These are phyloP conservation scores for Stictonetta naevosa DNA, from an alignment of 2,113 vertebrate species.

Conservation along the genomic window DNA sequence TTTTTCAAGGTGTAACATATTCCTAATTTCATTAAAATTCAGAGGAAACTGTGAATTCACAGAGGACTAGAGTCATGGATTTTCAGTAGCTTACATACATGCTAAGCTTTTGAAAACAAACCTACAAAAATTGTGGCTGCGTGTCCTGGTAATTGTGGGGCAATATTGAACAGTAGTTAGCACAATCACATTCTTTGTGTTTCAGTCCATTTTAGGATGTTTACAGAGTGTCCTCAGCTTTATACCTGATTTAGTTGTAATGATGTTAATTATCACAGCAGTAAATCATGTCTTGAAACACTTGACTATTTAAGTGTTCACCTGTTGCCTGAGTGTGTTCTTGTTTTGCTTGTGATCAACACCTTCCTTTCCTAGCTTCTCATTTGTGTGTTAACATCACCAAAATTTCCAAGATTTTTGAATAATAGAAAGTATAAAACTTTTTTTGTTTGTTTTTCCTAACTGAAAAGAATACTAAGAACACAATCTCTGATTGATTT, in stretches of 20 bases:
- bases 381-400: background rate
- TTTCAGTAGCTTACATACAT: background rate
- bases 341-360: background rate
- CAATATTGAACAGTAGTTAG: background rate
- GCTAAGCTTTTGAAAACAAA: background rate
- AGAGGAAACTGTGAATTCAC: background rate
- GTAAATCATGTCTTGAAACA: background rate
- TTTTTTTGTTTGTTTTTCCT: background rate
- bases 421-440: background rate
- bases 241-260: background rate
- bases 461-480: background rate
- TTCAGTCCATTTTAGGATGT: background rate
- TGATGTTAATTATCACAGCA: background rate
- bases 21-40: background rate
- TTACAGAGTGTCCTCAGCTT: background rate
- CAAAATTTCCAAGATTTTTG: background rate
- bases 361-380: background rate
- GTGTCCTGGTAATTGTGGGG: background rate
- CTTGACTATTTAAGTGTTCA: background rate
- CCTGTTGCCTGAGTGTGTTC: background rate
- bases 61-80: background rate
- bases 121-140: background rate
- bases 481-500: slow-evolving; percentile 12
- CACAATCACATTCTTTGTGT: background rate
- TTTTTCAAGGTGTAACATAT: background rate